Evolutionary conservation across 2,113 vertebrate genomes (phyloP).

Genomic region (Tupaia chinensis): DNA sequence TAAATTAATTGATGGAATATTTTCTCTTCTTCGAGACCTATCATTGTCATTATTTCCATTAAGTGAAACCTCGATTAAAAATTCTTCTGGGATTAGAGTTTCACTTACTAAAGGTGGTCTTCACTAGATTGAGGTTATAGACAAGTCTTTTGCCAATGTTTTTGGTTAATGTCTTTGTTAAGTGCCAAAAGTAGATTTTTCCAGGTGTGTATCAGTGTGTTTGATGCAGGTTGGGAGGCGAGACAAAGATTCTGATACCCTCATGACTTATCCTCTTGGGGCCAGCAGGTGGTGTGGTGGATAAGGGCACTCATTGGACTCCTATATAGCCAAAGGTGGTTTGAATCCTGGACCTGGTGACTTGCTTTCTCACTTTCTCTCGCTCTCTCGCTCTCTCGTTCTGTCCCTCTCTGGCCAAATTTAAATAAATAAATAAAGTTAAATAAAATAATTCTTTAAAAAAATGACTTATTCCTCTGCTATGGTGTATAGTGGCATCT

Average conservation of each 20-base stretch:
- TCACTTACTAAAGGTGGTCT: conserved; percentile 35
- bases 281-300: too few species aligned
- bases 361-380: too few species aligned
- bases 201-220: neutral
- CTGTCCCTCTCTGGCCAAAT: too few species aligned
- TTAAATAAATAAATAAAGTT: too few species aligned
- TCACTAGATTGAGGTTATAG: neutral
- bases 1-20: neutral
- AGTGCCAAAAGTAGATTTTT: neutral
- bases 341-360: too few species aligned
- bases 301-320: too few species aligned
- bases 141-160: neutral
- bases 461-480: neutral
- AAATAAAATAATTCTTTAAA: too few species aligned
- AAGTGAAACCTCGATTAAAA: conserved; percentile 39
- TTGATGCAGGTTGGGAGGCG: too few species aligned
- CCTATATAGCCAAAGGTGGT: too few species aligned
- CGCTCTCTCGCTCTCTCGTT: too few species aligned
- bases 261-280: neutral
- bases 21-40: neutral
- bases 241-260: neutral
- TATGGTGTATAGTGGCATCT: neutral
- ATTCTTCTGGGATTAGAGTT: neutral
- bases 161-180: neutral
- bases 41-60: conserved; percentile 29